Base-by-base conservation (phyloP, 2,797 vertebrate species). In the Scarus forsteni region DNA sequence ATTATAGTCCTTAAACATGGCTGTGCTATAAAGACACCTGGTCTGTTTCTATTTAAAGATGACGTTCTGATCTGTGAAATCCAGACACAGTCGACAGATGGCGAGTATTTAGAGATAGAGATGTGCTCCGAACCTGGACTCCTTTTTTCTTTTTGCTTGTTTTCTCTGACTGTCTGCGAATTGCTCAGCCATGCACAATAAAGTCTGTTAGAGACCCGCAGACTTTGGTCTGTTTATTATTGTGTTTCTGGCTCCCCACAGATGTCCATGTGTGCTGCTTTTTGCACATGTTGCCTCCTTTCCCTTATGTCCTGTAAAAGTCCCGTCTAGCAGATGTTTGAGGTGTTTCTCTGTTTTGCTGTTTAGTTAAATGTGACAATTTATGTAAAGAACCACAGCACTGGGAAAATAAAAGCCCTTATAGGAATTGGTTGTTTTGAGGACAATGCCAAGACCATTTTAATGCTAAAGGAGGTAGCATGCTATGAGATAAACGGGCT, bases 171-270 rank as follows among this genome's bases (percentile, higher is more conserved):
- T 75, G 66, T 89, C 80, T 74, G 49, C 75, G 79, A 73, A 75
- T 66, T 82, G 77, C 84, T 83, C 81, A 79, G 79, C 79, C 78
- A 84, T 85, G 82, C 76, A 89, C 78, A 84, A 77, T 86, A 85
- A 89, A 83, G 77, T 76, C 82, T 78, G 77, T 85, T 83, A 71
- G 80, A 69, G 71, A 79, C 80, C 64, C 7, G 57, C 83, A 84
- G 85, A 70, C 84, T 73, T 74, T 60, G 60, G 38, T 78, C 70
- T 90, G 88, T 92, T 92, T 92, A 88, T 92, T 93, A 87, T 92
- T 91, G 84, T 75, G 75, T 85, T 63, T 73, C 77, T n/a, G 66
- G 57, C 72, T 67, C 76, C 80, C 83, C 63, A 46, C 53, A 79
- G 79, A 89, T 38, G 27, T 66, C 70, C 76, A 81, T 83, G 85